Percentiles rank a stretch among this genome's conserved stretches.
These are phyloP conservation scores for Proisotoma minuta DNA, from an alignment of 2,888 invertebrate species.

Conservation along the genomic window DNA sequence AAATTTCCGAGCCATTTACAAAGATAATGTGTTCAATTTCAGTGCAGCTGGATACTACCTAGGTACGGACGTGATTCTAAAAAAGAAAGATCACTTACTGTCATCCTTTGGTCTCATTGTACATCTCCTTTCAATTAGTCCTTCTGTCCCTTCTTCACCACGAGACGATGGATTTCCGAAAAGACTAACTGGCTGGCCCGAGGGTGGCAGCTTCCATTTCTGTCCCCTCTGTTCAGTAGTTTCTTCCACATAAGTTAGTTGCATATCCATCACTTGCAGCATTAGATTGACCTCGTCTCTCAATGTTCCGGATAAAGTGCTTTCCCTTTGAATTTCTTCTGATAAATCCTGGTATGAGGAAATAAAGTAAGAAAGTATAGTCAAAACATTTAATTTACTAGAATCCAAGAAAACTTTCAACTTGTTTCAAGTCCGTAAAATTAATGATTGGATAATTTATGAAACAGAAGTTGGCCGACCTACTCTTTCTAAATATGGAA, in stretches of 20 bases:
- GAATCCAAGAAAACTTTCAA: too few species aligned
- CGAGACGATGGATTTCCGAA: conserved; percentile 59
- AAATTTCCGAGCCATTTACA: too few species aligned
- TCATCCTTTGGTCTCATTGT: conserved; percentile 62
- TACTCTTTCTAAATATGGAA: too few species aligned
- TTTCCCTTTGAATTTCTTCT: conserved; percentile 65
- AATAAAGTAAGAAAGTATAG: too few species aligned
- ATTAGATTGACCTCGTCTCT: conserved; percentile 66
- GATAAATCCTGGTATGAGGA: conserved; percentile 64
- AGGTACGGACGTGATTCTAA: too few species aligned
- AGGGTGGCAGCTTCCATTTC: conserved; percentile 66
- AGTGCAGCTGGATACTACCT: too few species aligned
- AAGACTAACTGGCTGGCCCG: conserved; percentile 64
- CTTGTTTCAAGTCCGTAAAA: too few species aligned
- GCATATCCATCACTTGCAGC: conserved; percentile 63
- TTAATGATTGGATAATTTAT: too few species aligned
- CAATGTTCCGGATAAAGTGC: conserved; percentile 56
- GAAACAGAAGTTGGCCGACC: too few species aligned
- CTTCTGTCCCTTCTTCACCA: conserved; percentile 44
- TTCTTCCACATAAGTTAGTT: conserved; percentile 61
- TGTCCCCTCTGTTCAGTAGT: conserved; percentile 57
- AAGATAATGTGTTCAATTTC: too few species aligned
- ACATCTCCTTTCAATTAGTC: conserved; percentile 48
- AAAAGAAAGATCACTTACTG: conserved; percentile 55
- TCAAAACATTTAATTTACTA: too few species aligned